Base-by-base conservation (phyloP, 2,113 vertebrate genomes). In the Raja brachyura region DNA sequence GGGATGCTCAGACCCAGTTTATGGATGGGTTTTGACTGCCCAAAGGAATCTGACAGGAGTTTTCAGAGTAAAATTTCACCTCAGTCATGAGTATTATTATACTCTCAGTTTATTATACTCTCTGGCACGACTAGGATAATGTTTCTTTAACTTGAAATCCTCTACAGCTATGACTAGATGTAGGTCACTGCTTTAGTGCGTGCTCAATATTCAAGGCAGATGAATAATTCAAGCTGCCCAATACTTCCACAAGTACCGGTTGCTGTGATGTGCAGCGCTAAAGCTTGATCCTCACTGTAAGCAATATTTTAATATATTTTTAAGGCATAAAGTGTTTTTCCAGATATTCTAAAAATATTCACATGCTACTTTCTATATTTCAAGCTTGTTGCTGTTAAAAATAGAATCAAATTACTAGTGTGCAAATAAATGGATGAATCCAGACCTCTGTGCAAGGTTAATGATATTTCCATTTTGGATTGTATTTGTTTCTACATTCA, bases 301-400 rank as follows among this genome's bases (percentile, higher is more conserved):
- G 61, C 22, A 28, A 59, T 86, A 10, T 61, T 86, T 86, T 86
- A 56, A 86, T 86, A 14, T 61, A 59, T 61, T 86, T 56, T 28
- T 5, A 86, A 86, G 28, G 28, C 81, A 61, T 86, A 61, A 59
- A 59, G 9, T 5, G 54, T 4, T 85, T 59, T 85, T 48, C 0
- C 59, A 28, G 54, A 86, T 61, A 86, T 86, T 86, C 56, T 86
- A 59, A 86, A 85, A 86, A 86, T 61, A 86, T 28, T n/a, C 54
- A 59, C 54, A 61, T 11, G 59, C 56, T 4, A 8, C 25, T 86
- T 86, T n/a, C 11, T 61, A 61, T 28, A 61, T 86, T 61, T 61
- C 13, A n/a, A 59, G 4, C 25, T 61, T 61, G 54, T 1, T 14
- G 81, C 56, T 61, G 81, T 2, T 28, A 59, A 22, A 86, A n/a